These are phyloP conservation scores for Lycodopsis pacificus DNA, from an alignment of 2,797 vertebrate species.

Conservation along the genomic window DNA sequence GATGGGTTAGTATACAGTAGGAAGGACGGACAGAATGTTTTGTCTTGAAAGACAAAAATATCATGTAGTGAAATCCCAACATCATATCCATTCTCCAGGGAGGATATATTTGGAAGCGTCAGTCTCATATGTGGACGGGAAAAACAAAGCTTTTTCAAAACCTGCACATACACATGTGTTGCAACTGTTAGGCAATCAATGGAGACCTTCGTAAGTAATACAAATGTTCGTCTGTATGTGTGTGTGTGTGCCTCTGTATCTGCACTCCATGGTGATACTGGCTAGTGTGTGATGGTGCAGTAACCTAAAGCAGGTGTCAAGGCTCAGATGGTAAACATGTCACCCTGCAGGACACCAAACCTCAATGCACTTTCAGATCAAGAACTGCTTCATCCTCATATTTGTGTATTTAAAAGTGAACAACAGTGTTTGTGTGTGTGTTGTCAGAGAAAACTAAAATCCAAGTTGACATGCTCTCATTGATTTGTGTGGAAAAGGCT, in stretches of 20 bases:
- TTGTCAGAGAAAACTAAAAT: constrained; percentile 69
- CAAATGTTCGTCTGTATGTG: background rate
- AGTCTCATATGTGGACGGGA: background rate
- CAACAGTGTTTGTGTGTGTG: constrained; percentile 5
- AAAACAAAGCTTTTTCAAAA: background rate
- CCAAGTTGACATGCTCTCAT: constrained; percentile 66
- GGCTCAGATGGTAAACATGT: constrained; percentile 29
- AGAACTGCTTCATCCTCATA: constrained; percentile 9
- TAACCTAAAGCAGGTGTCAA: background rate
- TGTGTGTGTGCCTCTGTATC: background rate
- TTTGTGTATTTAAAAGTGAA: constrained; percentile 31
- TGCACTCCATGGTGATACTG: background rate
- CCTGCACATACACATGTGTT: background rate
- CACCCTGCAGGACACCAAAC: constrained; percentile 14
- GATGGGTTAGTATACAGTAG: background rate
- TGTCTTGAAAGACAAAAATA: background rate
- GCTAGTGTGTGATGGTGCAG: constrained; percentile 2
- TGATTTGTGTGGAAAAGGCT: constrained; percentile 73
- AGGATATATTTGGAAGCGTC: background rate
- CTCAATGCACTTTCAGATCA: constrained; percentile 13
- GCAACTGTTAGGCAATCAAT: background rate
- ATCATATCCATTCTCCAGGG: background rate
- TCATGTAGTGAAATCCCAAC: background rate
- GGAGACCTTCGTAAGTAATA: background rate
- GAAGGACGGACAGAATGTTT: background rate